A percentile compares a stretch with the other conserved stretches of the same genome.
These are phyloP conservation scores for Malurus leucopterus DNA, from an alignment of 2,797 vertebrate species.

Conservation along the genomic window DNA sequence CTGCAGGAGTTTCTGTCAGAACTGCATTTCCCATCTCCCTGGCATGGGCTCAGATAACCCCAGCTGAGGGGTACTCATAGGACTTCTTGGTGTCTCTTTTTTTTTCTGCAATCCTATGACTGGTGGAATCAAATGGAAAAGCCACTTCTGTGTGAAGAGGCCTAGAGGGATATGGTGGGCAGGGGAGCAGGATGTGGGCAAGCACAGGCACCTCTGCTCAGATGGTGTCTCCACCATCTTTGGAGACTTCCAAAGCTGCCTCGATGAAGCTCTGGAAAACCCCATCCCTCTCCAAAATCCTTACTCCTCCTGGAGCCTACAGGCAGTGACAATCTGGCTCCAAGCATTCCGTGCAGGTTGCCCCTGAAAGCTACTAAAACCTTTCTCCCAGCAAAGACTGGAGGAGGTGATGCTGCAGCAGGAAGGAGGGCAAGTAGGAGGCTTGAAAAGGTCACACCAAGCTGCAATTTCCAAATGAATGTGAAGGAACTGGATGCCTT, in stretches of 20 bases:
- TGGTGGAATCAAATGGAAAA: not conserved
- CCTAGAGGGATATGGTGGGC: not conserved
- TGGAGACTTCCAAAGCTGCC: not conserved
- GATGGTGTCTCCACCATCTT: not conserved
- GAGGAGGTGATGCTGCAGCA: not conserved
- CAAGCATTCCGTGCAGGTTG: rapidly evolving
- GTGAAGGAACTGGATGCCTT: not conserved
- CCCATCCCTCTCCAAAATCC: not conserved
- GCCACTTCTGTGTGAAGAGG: not conserved
- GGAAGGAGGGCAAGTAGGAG: not conserved
- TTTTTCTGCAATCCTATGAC: not conserved
- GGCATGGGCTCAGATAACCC: not conserved
- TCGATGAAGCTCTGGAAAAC: not conserved
- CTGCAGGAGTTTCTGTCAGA: not conserved
- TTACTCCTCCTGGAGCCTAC: not conserved
- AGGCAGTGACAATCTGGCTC: not conserved
- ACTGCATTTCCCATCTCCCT: not conserved
- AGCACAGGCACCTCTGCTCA: not conserved
- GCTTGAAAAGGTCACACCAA: not conserved
- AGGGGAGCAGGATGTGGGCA: rapidly evolving
- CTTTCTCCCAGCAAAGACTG: not conserved
- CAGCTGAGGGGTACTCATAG: not conserved
- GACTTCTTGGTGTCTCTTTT: not conserved
- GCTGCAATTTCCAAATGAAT: not conserved
- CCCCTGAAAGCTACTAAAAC: not conserved